Evolutionary conservation across 1,140 invertebrate species (phyloP).

Genomic region (Diploscapter pachys): DNA sequence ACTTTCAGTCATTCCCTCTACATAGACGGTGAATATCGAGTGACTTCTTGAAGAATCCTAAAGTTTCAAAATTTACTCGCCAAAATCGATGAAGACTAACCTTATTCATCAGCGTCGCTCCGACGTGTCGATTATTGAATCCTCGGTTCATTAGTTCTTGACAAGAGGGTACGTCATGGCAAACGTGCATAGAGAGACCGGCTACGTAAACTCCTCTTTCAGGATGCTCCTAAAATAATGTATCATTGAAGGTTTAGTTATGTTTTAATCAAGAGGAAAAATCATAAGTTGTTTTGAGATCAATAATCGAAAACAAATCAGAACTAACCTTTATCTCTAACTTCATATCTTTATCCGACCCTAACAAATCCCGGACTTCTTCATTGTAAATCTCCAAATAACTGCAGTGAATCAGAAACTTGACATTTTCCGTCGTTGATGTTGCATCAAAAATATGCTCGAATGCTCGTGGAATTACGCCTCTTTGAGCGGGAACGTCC

Average conservation of each 20-base stretch:
- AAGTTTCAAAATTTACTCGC: constrained; percentile 27
- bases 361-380: constrained; percentile 77
- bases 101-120: constrained; percentile 79
- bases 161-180: constrained; percentile 74
- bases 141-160: constrained; percentile 72
- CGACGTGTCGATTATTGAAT: constrained; percentile 72
- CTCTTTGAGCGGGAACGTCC: constrained; percentile 64
- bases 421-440: constrained; percentile 73
- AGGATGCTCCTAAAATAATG: constrained; percentile 66
- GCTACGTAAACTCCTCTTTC: constrained; percentile 78
- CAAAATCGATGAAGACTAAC: constrained; percentile 51
- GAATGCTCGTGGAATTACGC: constrained; percentile 79
- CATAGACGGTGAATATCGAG: constrained; percentile 82
- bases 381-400: constrained; percentile 91
- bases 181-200: constrained; percentile 72
- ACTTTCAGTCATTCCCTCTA: constrained; percentile 73
- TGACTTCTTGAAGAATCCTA: constrained; percentile 76
- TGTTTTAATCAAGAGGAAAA: too few relatives aligned
- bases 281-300: too few relatives aligned
- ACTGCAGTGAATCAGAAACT: constrained; percentile 82
- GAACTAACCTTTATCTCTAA: constrained; percentile 68
- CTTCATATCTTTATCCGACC: constrained; percentile 68
- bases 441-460: constrained; percentile 90
- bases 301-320: not conserved
- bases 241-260: too few relatives aligned